Evolutionary conservation across 2,113 vertebrate species (phyloP).

Genomic region (Tenrec ecaudatus): DNA sequence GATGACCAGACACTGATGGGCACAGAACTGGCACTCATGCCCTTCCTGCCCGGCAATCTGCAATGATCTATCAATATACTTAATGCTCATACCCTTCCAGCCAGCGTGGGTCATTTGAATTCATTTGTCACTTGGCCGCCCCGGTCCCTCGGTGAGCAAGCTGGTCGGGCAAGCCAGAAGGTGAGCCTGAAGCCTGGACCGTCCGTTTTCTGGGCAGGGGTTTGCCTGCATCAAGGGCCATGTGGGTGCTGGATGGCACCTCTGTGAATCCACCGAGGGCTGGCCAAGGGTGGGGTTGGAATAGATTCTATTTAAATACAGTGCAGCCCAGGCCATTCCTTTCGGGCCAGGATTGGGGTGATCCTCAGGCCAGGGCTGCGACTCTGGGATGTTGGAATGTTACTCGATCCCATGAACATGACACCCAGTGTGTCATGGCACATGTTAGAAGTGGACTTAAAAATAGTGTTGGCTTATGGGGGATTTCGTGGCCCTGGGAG

Average conservation of each 20-base stretch:
- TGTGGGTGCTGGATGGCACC: background rate
- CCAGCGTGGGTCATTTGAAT: too few species aligned
- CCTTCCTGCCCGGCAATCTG: background rate
- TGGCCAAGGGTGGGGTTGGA: background rate
- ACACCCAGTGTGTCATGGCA: background rate
- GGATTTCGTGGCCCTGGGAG: background rate
- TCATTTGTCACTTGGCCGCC: fast-evolving
- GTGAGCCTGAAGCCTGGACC: background rate
- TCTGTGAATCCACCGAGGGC: background rate
- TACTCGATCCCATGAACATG: background rate
- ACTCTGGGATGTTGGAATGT: background rate
- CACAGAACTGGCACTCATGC: too few species aligned
- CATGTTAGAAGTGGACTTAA: background rate
- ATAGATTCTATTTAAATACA: background rate
- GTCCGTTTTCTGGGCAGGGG: background rate
- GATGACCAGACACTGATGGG: background rate
- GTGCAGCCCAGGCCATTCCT: background rate
- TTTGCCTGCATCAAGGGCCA: background rate
- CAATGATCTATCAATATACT: background rate
- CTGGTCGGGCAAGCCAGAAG: background rate
- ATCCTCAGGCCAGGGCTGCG: background rate
- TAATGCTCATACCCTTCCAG: too few species aligned
- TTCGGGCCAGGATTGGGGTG: background rate
- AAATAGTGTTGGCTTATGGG: background rate
- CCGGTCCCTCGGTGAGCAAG: too few species aligned